phyloP scores from a whole-genome alignment of 2,113 vertebrate genomes.

The Myiopsitta monachus region DNA sequence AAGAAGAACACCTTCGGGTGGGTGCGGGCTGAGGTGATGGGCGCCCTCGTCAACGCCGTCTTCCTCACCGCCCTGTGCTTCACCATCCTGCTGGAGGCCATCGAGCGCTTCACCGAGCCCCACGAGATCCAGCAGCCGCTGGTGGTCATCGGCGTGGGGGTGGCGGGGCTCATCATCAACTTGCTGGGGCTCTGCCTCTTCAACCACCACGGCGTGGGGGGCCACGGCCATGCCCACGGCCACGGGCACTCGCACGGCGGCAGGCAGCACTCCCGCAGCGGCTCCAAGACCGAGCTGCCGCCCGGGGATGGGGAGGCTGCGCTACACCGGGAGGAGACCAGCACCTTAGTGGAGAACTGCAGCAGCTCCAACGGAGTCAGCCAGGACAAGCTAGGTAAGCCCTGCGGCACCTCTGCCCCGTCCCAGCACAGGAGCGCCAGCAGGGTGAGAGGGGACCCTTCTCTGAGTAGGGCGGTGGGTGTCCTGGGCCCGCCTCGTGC shows the following conservation, averaged over 20 bases:
- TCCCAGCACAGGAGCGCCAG: neutral
- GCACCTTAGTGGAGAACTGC: constrained; percentile 87
- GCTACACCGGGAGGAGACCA: constrained; percentile 88
- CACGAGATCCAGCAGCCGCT: constrained; percentile 88
- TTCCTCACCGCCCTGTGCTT: constrained; percentile 97
- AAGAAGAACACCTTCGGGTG: constrained; percentile 97
- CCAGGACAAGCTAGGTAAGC: constrained; percentile 62
- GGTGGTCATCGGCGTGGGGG: constrained; percentile 83
- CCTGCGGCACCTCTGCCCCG: neutral
- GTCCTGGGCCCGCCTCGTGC: neutral
- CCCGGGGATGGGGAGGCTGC: constrained; percentile 69
- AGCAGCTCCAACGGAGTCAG: constrained; percentile 81
- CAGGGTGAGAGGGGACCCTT: neutral
- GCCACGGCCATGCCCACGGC: constrained; percentile 76
- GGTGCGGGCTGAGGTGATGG: constrained; percentile 98
- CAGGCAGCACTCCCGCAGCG: constrained; percentile 64
- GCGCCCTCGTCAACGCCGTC: constrained; percentile 95
- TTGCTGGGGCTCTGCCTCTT: constrained; percentile 93
- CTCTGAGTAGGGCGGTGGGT: neutral
- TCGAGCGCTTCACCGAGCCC: constrained; percentile 93
- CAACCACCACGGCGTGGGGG: constrained; percentile 84
- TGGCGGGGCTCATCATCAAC: constrained; percentile 91
- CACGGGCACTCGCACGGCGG: constrained; percentile 86
- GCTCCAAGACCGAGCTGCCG: constrained; percentile 32
- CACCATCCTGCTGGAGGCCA: constrained; percentile 93